Conservation (phyloP, 2,113 vertebrate genomes). For the western clawed frog (Xenopus tropicalis) region UCB_Xtro_10.0 CM004447.2:114938501-114939000, state of each 20-base stretch:
- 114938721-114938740: constrained; percentile 82
- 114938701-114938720: constrained; percentile 90
- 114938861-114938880: constrained; percentile 95
- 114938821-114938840: constrained; percentile 92
- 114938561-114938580: too few species aligned
- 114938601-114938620: too few species aligned
- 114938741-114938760: constrained; percentile 93
- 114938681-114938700: constrained; percentile 99
- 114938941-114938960: constrained; percentile 70
- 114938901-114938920: constrained; percentile 92
- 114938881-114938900: constrained; percentile 87
- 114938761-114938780: constrained; percentile 91
- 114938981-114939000: constrained; percentile 61
- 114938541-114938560: too few species aligned
- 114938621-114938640: too few species aligned
- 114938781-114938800: constrained; percentile 94
- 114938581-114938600: too few species aligned
- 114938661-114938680: constrained; percentile 97
- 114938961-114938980: constrained; percentile 63
- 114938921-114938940: constrained; percentile 77
- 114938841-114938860: constrained; percentile 91
- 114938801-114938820: constrained; percentile 74
- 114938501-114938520: too few species aligned
- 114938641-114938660: constrained; percentile 56
- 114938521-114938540: too few species aligned